These are phyloP conservation scores for Drosophila planitibia DNA, from an alignment of 2,888 invertebrate species.

Conservation along the genomic window DNA sequence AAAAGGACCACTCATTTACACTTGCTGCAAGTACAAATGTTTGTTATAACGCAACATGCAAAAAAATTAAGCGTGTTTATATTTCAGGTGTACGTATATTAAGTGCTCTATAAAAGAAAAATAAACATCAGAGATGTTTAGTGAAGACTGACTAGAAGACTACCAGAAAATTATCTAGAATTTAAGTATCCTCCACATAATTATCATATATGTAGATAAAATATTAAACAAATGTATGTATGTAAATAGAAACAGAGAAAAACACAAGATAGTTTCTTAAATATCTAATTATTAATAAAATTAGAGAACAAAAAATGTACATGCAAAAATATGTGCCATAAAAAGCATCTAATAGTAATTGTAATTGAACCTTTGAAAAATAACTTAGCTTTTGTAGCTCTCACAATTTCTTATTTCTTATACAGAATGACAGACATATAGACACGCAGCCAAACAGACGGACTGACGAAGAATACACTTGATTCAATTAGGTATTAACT, in stretches of 20 bases:
- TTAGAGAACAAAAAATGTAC: neutral
- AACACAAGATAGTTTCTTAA: neutral
- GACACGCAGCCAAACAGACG: neutral
- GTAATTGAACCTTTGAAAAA: neutral
- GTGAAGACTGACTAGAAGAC: neutral
- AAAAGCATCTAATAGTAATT: neutral
- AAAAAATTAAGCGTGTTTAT: neutral
- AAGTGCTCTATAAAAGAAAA: neutral
- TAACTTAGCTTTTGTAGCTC: neutral
- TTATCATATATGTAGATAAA: neutral
- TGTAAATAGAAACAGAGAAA: neutral
- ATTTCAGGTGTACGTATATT: neutral
- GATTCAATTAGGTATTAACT: neutral
- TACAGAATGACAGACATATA: neutral
- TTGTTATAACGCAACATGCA: conserved; percentile 16
- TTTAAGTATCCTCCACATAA: neutral
- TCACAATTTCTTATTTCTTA: neutral
- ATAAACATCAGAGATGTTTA: neutral
- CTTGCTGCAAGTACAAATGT: neutral
- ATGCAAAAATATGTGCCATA: conserved; percentile 6
- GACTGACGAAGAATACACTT: neutral
- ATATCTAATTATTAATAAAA: neutral
- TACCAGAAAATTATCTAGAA: neutral
- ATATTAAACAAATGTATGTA: neutral
- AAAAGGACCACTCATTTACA: neutral